Evolutionary conservation across 2,797 vertebrate species (phyloP).

Genomic region (Pogoniulus pusillus): DNA sequence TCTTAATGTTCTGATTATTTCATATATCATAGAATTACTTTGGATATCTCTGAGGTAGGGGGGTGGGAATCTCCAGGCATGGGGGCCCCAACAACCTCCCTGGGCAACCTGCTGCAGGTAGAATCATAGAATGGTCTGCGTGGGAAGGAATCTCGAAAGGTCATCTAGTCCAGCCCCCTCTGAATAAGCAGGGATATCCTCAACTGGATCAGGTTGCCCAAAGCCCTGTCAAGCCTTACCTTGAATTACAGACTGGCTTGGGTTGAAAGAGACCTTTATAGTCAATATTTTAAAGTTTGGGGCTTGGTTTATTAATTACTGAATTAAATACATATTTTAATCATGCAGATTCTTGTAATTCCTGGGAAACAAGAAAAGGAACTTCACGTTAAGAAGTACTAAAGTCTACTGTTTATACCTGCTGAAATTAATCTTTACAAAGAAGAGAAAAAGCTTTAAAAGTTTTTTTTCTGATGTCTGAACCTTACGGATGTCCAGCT

Average conservation of each 20-base stretch:
- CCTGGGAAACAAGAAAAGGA: neutral
- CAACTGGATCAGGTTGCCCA: no score
- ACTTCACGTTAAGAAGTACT: neutral
- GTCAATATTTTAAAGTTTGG: neutral
- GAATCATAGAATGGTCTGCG: no score
- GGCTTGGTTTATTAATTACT: rapidly evolving
- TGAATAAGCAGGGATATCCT: no score
- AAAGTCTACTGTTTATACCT: neutral
- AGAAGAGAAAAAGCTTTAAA: neutral
- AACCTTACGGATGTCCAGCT: neutral
- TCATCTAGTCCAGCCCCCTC: no score
- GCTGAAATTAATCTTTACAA: neutral
- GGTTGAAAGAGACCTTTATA: no score
- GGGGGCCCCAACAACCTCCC: no score
- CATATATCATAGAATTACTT: neutral
- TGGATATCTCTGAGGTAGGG: no score
- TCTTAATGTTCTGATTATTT: neutral
- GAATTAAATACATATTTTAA: neutral
- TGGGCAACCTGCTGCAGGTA: no score
- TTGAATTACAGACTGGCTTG: no score
- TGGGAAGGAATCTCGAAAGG: no score
- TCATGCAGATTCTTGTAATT: neutral
- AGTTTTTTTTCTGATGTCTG: neutral
- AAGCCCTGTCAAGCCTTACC: no score
- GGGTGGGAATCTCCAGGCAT: no score